A percentile compares a stretch with the other conserved stretches of the same genome.
These are phyloP conservation scores for Centropus bengalensis DNA, from an alignment of 2,113 vertebrate species.

Conservation along the genomic window DNA sequence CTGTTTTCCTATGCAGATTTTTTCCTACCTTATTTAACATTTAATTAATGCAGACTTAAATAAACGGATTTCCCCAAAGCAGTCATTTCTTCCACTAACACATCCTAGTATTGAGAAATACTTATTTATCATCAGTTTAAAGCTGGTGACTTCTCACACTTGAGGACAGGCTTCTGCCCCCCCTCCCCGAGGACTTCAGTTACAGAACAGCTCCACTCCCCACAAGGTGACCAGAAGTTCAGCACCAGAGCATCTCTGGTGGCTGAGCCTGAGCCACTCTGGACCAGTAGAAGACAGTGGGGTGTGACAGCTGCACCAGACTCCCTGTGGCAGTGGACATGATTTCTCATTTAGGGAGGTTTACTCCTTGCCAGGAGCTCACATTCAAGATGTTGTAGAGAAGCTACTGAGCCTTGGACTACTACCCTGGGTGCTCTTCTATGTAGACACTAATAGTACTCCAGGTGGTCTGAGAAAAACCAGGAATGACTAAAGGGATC, in stretches of 20 bases:
- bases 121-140: not conserved
- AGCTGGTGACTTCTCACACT: not conserved
- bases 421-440: not conserved
- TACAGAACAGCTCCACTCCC: not conserved
- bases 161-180: not conserved
- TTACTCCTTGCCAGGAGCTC: not conserved
- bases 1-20: accelerated
- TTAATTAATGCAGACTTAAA: not conserved
- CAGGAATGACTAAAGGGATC: not conserved
- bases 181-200: not conserved
- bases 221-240: not conserved
- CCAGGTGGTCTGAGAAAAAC: not conserved
- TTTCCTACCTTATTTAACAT: not conserved
- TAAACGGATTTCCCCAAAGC: not conserved
- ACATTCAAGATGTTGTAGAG: accelerated
- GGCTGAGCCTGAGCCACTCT: not conserved
- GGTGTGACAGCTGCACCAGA: not conserved
- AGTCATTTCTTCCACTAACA: not conserved
- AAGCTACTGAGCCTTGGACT: not conserved
- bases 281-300: not conserved
- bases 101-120: not conserved
- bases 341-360: not conserved
- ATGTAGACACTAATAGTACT: not conserved
- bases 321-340: accelerated
- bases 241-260: not conserved